Evolutionary conservation across 2,113 vertebrate species (phyloP).

Genomic region (Misgurnus anguillicaudatus): DNA sequence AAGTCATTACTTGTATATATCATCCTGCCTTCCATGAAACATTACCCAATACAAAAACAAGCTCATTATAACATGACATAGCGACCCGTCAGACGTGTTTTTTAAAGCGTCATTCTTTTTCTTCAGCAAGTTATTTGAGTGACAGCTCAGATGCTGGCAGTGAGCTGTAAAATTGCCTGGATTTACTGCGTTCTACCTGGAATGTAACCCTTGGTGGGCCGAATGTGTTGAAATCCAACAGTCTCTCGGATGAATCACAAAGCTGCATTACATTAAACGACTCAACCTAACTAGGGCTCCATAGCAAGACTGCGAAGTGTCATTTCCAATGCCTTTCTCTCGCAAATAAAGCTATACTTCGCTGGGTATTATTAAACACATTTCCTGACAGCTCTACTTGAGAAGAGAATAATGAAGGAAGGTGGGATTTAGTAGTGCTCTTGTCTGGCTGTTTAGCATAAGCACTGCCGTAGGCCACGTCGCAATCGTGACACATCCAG

Average conservation of each 20-base stretch:
- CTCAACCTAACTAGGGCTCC: not conserved
- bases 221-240: not conserved
- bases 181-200: not conserved
- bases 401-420: conserved; percentile 14
- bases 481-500: conserved; percentile 4
- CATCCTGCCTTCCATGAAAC: not conserved
- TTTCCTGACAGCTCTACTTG: conserved; percentile 20
- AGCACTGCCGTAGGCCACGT: conserved; percentile 10
- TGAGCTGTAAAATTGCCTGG: not conserved
- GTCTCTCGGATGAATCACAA: conserved; percentile 7
- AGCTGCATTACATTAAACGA: not conserved
- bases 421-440: conserved; percentile 5
- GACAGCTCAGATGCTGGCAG: not conserved
- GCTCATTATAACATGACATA: conserved; percentile 12
- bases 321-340: not conserved
- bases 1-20: not conserved
- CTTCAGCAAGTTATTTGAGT: not conserved
- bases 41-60: conserved; percentile 18
- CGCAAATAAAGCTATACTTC: not conserved
- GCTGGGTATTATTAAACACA: not conserved
- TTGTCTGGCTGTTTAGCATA: conserved; percentile 7
- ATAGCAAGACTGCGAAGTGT: not conserved
- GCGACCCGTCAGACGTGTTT: not conserved
- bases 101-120: not conserved
- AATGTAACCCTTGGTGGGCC: not conserved